Base-by-base conservation (phyloP, 2,797 vertebrate genomes). In the Gobio occitaniae region DNA sequence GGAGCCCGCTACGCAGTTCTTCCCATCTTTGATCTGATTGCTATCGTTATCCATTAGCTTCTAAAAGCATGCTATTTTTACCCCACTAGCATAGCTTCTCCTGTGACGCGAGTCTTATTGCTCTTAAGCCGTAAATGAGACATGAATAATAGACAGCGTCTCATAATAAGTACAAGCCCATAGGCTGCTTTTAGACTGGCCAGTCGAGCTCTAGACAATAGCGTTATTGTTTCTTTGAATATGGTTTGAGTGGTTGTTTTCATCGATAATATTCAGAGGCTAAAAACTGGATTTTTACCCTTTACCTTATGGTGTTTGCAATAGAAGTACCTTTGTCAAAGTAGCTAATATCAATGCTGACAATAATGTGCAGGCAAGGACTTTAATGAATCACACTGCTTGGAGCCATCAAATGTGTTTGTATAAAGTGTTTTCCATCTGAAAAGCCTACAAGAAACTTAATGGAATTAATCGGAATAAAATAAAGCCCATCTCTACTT, bases 21-120 rank as follows among this genome's bases (percentile, higher is more conserved):
- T 32, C 25, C 25, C 61, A 32, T 63, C 61, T 76, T 66, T 56
- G 19, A 50, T 38, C 19, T 59, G 38, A 78, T 63, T 50, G 44
- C 63, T 41, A 29, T 59, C 65, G 6, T 77, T 68, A 68, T 61
- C 50, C 41, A 47, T n/a, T 21, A 36, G 59, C 71, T n/a, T 76
- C 32, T 78, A 54, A 83, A 83, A 83, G 82, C 61, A 70, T 56
- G 50, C 83, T 70, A 84, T 78, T 78, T 78, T 70, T 84, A 78
- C 19, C 65, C 38, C 13, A 13, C 32, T 76, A 54, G 21, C 32
- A 84, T 17, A 50, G 86, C 70, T 13, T 84, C 63, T 81, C 54
- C 78, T 44, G 32, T 81, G 70, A 77, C 4, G 32, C 25, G 50
- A 80, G 80, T 77, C 16, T 84, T 44, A 87, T 47, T 77, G 78